Evolutionary conservation across 2,888 invertebrate genomes (phyloP), one percentile per base, ranked within the genome.

Genomic region (Xestia rhomboidea): DNA sequence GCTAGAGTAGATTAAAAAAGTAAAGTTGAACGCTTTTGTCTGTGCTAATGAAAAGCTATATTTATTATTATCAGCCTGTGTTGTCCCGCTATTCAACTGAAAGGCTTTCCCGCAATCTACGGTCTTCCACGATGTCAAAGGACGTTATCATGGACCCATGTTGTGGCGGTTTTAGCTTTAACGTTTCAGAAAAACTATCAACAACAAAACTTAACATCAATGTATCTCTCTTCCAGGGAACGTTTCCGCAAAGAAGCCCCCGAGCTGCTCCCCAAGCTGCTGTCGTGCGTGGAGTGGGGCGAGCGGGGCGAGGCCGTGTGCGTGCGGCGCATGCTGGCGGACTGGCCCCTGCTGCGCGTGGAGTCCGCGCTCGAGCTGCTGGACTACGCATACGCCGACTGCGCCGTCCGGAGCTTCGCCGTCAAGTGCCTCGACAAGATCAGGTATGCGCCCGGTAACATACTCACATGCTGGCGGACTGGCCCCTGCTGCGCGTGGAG

Each of bases 211-310:
- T n/a, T n/a, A 54, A 27, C 13, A 13, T 54, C 1, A n/a, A n/a
- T n/a, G n/a, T 54, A 54, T 27, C 1, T 54, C 5, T 54, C 6
- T 24, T 49, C 5, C 89, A 98, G 99, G 84, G 97, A 98, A 87
- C 98, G 98, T 87, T 98, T 98, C 93, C 97, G 98, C 21, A 93
- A 96, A 30, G 97, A 98, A 76, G 97, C 98, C 8, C 99, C 99
- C 0, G 97, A 98, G 75, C 97, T 98, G 15, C 97, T 99, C 68
- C 98, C 99, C 0, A 98, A 98, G 89, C 96, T 99, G 44, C 94
- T 99, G 68, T 98, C 98, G 87, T 99, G 99, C 91, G 98, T 99
- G 83, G 99, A 99, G 93, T 99, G 99, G 99, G 98, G 99, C 91
- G 98, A 98, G 91, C 97, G 98, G 0, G 97, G 97, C 51, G 98